A percentile compares a stretch with the other conserved stretches of the same genome.
These are phyloP conservation scores for Oscheius sp. DNA, from an alignment of 2,888 invertebrate genomes.

Conservation along the genomic window DNA sequence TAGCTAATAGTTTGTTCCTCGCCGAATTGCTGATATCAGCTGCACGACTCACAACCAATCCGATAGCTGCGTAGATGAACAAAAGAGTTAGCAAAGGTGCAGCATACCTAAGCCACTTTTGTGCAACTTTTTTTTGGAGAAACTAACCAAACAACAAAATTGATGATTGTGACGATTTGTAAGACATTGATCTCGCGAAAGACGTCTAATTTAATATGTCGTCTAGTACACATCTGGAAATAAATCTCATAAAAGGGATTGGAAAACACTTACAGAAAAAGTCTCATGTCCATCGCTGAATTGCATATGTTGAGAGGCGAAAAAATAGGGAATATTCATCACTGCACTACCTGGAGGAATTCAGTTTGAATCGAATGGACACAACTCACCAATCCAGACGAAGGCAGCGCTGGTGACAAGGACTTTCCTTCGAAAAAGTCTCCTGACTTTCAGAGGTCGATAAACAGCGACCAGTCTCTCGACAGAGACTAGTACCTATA, in stretches of 20 bases:
- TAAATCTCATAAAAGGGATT: not conserved
- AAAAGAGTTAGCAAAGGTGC: conserved; percentile 70
- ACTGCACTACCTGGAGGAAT: conserved; percentile 39
- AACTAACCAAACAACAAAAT: conserved; percentile 65
- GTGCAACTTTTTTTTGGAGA: conserved; percentile 1
- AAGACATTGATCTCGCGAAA: conserved; percentile 58
- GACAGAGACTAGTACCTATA: conserved; percentile 64
- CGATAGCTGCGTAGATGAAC: conserved; percentile 71
- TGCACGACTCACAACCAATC: conserved; percentile 63
- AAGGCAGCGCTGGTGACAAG: conserved; percentile 54
- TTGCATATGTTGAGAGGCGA: conserved; percentile 61
- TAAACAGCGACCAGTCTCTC: conserved; percentile 66
- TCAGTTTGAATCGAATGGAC: conserved; percentile 1
- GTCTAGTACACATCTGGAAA: conserved; percentile 57
- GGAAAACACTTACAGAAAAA: conserved; percentile 37
- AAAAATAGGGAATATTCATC: conserved; percentile 66
- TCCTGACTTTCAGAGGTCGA: conserved; percentile 62
- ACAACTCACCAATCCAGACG: conserved; percentile 55
- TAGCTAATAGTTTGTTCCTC: conserved; percentile 43
- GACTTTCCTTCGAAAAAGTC: conserved; percentile 57
- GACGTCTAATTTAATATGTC: conserved; percentile 46
- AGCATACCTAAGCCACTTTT: conserved; percentile 63
- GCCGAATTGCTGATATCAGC: conserved; percentile 48
- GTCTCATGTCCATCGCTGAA: conserved; percentile 52
- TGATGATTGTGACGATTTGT: conserved; percentile 62